A percentile compares a stretch with the other conserved stretches of the same genome.
Evolutionary conservation across 1,140 invertebrate species (phyloP).

Genomic region (Eulimnadia texana): DNA sequence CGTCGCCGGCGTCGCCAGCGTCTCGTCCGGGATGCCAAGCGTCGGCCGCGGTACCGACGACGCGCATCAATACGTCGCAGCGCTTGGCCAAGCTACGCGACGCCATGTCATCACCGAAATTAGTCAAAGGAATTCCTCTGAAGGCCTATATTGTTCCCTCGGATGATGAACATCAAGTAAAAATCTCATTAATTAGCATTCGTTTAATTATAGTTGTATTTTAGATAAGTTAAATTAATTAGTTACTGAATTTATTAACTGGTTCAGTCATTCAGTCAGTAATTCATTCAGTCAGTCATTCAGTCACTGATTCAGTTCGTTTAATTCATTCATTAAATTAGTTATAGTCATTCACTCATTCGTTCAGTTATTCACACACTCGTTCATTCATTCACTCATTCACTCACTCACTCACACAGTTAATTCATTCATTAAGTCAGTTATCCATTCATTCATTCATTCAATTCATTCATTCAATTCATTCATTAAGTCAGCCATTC

Average conservation of each 20-base stretch:
- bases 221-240: neutral
- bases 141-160: conserved; percentile 61
- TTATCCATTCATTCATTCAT: too few relatives aligned
- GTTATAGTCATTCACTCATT: too few relatives aligned
- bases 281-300: too few relatives aligned
- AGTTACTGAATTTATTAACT: neutral
- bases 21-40: neutral
- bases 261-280: neutral
- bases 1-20: too few relatives aligned
- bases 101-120: conserved; percentile 46
- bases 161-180: conserved; percentile 59
- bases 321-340: too few relatives aligned
- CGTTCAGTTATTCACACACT: too few relatives aligned
- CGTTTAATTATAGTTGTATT: neutral
- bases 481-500: too few relatives aligned
- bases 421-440: too few relatives aligned
- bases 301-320: too few relatives aligned
- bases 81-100: conserved; percentile 40
- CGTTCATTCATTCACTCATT: too few relatives aligned
- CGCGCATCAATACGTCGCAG: conserved; percentile 28
- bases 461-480: too few relatives aligned
- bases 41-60: neutral
- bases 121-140: conserved; percentile 43
- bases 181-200: conserved; percentile 1
- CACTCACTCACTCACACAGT: too few relatives aligned